Percentiles rank a stretch among this genome's conserved stretches.
These are phyloP conservation scores for Asbolus verrucosus DNA, from an alignment of 1,140 invertebrate species.

Conservation along the genomic window DNA sequence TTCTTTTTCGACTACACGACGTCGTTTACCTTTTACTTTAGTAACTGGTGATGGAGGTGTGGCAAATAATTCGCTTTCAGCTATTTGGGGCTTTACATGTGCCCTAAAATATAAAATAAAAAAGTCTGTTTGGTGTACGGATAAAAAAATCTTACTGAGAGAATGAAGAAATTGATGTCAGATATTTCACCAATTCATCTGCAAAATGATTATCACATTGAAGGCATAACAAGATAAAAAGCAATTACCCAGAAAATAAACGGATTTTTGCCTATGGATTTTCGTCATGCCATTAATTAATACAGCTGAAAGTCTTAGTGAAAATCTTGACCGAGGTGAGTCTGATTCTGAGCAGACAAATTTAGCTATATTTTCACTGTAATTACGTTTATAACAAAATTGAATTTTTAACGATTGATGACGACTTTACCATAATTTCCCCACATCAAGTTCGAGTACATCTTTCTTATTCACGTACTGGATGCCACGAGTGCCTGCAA, in stretches of 20 bases:
- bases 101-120: neutral
- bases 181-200: neutral
- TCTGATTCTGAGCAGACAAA: neutral
- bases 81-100: too few species aligned
- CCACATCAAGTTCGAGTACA: slow-evolving; percentile 3
- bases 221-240: neutral
- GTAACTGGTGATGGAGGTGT: slow-evolving; percentile 7
- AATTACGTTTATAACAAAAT: too few species aligned
- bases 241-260: neutral
- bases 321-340: slow-evolving; percentile 2
- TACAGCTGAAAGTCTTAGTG: neutral
- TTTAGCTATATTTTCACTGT: slow-evolving; percentile 10
- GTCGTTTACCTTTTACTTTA: neutral
- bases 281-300: neutral
- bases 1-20: neutral
- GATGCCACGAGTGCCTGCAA: slow-evolving; percentile 20
- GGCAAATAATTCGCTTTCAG: too few species aligned
- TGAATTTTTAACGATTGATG: neutral
- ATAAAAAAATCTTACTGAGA: neutral
- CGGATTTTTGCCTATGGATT: neutral
- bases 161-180: neutral
- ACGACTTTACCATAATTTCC: slow-evolving; percentile 22
- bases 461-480: slow-evolving; percentile 1
- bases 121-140: too few species aligned
- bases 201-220: neutral